Evolutionary conservation across 2,797 vertebrate genomes (phyloP), one percentile per base, ranked within the genome.

Genomic region (Chaenodraco wilsoni): DNA sequence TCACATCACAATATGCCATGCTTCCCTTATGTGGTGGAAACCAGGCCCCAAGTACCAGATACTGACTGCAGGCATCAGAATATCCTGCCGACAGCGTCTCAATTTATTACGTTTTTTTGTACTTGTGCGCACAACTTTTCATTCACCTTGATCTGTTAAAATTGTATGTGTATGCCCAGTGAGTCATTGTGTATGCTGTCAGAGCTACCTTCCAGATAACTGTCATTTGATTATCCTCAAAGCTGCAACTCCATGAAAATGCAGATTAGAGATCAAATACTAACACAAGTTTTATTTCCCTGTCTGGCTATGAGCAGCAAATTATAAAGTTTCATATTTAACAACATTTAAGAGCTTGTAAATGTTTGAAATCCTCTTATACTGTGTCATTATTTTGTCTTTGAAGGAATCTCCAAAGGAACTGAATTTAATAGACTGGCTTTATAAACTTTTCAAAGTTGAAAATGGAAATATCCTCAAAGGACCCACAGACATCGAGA

Each of bases 401-500:
- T 45, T 33, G 7, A 21, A 92, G 91, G 76, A 82, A 44, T 57
- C n/a, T 0, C 37, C 9, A 2, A 54, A 83, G 55, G 78, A 66
- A 56, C 58, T 50, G 21, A 74, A 44, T 17, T 37, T 79, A 8
- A 3, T 48, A 0, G 51, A 72, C 55, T 11, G 87, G 48, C 62
- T 91, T 41, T 40, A 79, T 50, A 57, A 76, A 43, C 60, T 88
- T 31, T 79, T 54, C 21, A 84, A 67, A 62, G 60, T 44, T 1
- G 33, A 83, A 63, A 62, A 78, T 54, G 50, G 31, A 65, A 31
- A 56, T 21, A 43, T 41, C 45, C n/a, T 16, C 31, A 58, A 59
- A 21, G 61, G 52, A 9, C 2, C 31, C 1, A 13, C 23, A 21
- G 69, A 72, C 14, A 9, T 44, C 1, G 66, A 62, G 40, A 69